Base-by-base conservation (phyloP, 2,888 invertebrate genomes). In the Eucriotettix oculatus region DNA sequence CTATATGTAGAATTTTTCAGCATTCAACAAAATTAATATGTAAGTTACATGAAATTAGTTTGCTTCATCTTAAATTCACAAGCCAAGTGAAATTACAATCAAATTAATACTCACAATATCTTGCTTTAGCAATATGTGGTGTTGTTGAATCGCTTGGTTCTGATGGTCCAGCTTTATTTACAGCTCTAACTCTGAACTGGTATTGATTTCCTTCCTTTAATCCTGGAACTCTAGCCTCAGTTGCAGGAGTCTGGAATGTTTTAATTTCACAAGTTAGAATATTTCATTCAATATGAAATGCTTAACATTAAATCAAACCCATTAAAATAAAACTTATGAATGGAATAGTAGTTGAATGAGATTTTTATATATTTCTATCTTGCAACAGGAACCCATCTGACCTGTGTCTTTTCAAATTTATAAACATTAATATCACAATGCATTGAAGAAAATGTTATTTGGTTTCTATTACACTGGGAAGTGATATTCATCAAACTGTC, bases 151-250 rank as follows among this genome's bases (percentile, higher is more conserved):
- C 94, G 59, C 91, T 90, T 1, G 95, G 90, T 68, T 94, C 93
- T 44, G 92, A 88, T 1, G 87, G 86, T 1, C 97, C 96, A 10
- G 94, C 96, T 74, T 95, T 95, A 76, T 97, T 97, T 16, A 94
- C 85, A 44, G 96, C 95, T 10, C 87, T 80, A 0, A 97, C 90
- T n/a, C 96, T 80, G 81, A 97, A 97, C 75, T 96, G 95, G 74
- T 96, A 96, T 14, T 87, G 85, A 69, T 92, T 90, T 65, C 93
- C 93, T 75, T 94, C 92, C 71, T 86, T 88, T 56, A 94, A 76
- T 10, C 89, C 90, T 3, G 88, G 85, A 56, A 93, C 90, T 41
- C 84, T 83, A n/a, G 86, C 90, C 69, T 89, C 87, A 66, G 86
- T 83, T 65, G 83, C 82, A 14, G 90, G 85, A 56, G 84, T 83